Base-by-base conservation (phyloP, 2,888 invertebrate species). In the Tanypteryx hageni region DNA sequence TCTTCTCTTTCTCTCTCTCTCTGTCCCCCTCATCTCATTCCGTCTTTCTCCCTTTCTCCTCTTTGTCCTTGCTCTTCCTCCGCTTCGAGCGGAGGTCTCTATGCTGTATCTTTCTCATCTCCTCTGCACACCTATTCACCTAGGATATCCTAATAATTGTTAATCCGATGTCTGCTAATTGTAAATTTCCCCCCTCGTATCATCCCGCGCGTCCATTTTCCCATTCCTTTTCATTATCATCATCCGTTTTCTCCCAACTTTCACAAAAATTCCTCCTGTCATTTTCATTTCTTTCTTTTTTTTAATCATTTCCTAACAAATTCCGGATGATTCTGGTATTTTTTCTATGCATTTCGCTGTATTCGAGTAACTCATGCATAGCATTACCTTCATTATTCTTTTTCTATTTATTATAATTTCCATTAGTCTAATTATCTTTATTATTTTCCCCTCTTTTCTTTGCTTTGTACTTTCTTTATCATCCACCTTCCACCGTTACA, bases 61-160 rank as follows among this genome's bases (percentile, higher is more conserved):
- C 22, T 86, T 61, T 16, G 44, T 61, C 27, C 64, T 56, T 83
- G 18, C 64, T 2, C 89, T 9, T 61, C 31, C 64, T 14, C 18
- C 89, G 10, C 64, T 64, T 61, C 27, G 22, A 86, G 44, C 83
- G n/a, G 44, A 83, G 27, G 27, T 59, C 86, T 61, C 27, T 61
- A 86, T 22, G 27, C 22, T 86, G 86, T 27, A 61, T 44, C 44
- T 44, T 64, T 31, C 44, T n/a, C 89, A 68, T 68, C 44, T 89
- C 56, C 27, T 44, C 44, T 1, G 68, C n/a, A 22, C 27, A 11
- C 18, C 44, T 44, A 1, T 44, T 44, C 44, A 44, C 56, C 64
- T 31, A 10, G 3, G 44, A 44, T 56, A 4, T 18, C 56, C 16
- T 22, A 44, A 11, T 64, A 64, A 64, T 64, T n/a, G 64, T 11